Evolutionary conservation across 30 jellyfish, hydroid and myxozoan genomes (phyloP).

Genomic region (Haliclystus octoradiatus): DNA sequence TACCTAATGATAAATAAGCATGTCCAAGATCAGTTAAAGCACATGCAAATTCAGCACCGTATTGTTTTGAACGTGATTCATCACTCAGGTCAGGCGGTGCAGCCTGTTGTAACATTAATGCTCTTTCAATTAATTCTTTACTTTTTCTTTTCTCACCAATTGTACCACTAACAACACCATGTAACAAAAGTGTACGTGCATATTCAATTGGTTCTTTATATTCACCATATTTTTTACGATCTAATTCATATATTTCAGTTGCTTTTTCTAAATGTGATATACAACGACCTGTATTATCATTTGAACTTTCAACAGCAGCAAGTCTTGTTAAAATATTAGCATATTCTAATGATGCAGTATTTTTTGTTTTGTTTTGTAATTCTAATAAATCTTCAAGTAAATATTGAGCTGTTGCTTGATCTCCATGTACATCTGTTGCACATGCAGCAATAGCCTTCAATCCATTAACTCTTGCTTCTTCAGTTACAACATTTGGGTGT

Average conservation of each 20-base stretch:
- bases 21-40: slow-evolving; percentile 90
- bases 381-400: slow-evolving; percentile 30
- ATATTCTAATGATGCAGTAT: slow-evolving; percentile 24
- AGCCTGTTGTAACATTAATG: slow-evolving; percentile 86
- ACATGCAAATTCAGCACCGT: slow-evolving; percentile 96
- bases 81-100: slow-evolving; percentile 94
- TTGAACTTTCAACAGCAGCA: slow-evolving; percentile 45
- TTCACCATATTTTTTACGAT: slow-evolving; percentile 82
- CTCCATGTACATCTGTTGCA: slow-evolving; percentile 29
- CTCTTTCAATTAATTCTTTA: slow-evolving; percentile 84
- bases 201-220: slow-evolving; percentile 72
- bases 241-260: slow-evolving; percentile 65
- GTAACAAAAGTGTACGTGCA: slow-evolving; percentile 68
- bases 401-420: slow-evolving; percentile 31
- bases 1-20: slow-evolving; percentile 82
- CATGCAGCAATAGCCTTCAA: slow-evolving; percentile 35
- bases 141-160: slow-evolving; percentile 59
- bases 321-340: slow-evolving; percentile 55
- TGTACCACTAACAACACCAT: slow-evolving; percentile 70
- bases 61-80: slow-evolving; percentile 70
- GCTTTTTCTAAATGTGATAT: slow-evolving; percentile 49
- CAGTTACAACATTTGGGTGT: slow-evolving; percentile 30
- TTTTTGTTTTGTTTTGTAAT: slow-evolving; percentile 12
- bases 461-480: slow-evolving; percentile 22
- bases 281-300: slow-evolving; percentile 44